Evolutionary conservation across 1,140 invertebrate species (phyloP), one percentile per base, ranked within the genome.

Genomic region (Paraescarpia echinospica): DNA sequence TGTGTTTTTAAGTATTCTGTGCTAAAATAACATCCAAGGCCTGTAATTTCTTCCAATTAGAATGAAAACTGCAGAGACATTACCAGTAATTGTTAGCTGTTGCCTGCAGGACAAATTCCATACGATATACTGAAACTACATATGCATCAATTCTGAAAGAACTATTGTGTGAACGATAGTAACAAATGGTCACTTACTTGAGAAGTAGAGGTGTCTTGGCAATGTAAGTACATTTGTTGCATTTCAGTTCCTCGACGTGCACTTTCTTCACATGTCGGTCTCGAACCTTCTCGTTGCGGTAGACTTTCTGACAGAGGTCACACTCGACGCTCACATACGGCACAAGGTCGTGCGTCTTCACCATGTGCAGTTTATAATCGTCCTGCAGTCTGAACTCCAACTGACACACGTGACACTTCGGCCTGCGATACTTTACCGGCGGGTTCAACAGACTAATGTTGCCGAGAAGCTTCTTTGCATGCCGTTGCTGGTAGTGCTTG

Each of bases 251-350:
- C 31, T 92, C 91, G 22, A 34, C 92, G 77, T 93, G 93, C 35
- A 91, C 90, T 22, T 93, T 88, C 90, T 92, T 93, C n/a, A 93
- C 91, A 48, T 93, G 93, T 48, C 92, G 92, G n/a, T 93, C 92
- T 33, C 35, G 91, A 51, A 90, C 59, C 59, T 91, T 93, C 34
- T 92, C 77, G 12, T 89, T 92, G 90, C 92, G 92, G 35, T 92
- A 93, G 31, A n/a, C 51, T 35, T 92, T 93, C 33, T 91, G 92
- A 89, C 92, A 93, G 31, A 41, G 48, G 33, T 41, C 48, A 33
- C 93, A 93, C 33, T 91, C 35, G 31, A 93, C 41, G 1, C 34
- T 51, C 1, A 89, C 91, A 48, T 92, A 93, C 0, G 93, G 93
- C 77, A 93, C 90, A 41, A 90, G 89, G 89, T 93, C 92, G 33